Base-by-base conservation (phyloP, 2,888 invertebrate genomes). In the Parnassius glacialis region DNA sequence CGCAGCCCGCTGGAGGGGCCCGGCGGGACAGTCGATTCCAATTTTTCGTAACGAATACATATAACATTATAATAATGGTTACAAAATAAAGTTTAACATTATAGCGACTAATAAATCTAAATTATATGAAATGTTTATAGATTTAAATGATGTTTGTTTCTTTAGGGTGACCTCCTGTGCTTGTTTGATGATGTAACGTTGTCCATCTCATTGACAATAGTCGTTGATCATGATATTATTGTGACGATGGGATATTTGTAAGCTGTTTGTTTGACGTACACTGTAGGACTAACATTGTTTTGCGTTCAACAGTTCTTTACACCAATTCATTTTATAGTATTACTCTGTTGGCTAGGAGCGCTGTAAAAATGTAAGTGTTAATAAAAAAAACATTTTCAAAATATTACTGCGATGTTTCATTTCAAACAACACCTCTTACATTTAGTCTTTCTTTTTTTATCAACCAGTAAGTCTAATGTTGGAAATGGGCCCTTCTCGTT, bases 321-420 rank as follows among this genome's bases (percentile, higher is more conserved):
- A 91, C 91, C 83, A 74, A 85, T 89, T 90, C 80, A 85, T 86
- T 91, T 91, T 85, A 86, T 90, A 90, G 90, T 88, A 90, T 89
- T 90, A 91, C 90, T 91, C 85, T 90, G 91, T 91, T 91, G 90
- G 91, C 90, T 91, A 91, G 91, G 88, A 87, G 87, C 87, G 91
- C 91, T 91, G 91, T 91, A 91, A 91, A 91, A 90, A 90, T 91
- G 90, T 91, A 91, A 91, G 91, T 91, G 91, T 91, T 91, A 91
- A 90, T 91, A 90, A 91, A 91, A 89, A 90, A 91, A 91, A 90
- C 90, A 90, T 90, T 91, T 91, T 91, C 90, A 91, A 91, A 91
- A 90, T 90, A 90, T 87, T 85, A 89, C 79, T 79, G 70, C 73
- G 79, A 77, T 77, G 84, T 91, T 90, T 84, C 69, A 83, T 76